Conservation (phyloP, 2,113 vertebrate species). For the Astur gentilis region DNA sequence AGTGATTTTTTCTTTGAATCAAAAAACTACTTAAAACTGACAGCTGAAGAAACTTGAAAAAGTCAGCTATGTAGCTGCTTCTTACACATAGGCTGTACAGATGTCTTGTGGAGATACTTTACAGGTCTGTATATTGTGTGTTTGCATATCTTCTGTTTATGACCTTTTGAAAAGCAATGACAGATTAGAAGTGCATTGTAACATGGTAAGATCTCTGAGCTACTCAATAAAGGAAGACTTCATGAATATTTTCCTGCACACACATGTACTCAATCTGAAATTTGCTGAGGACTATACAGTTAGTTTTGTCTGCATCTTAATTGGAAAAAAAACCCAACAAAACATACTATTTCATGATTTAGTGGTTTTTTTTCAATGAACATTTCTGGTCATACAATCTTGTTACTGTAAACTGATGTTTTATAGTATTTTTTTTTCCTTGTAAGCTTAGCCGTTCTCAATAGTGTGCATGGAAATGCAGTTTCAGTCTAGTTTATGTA, state of each 20-base stretch:
- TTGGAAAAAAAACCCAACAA: neutral
- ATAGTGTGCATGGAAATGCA: neutral
- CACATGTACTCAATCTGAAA: neutral
- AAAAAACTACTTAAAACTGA: neutral
- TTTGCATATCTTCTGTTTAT: neutral
- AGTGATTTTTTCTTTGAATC: neutral
- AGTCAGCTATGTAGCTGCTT: neutral
- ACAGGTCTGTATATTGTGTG: neutral
- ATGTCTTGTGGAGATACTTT: neutral
- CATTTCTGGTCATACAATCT: neutral
- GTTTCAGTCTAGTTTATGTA: neutral
- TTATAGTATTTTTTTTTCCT: neutral
- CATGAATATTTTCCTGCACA: neutral
- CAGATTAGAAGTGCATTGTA: neutral
- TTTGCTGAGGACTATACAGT: neutral
- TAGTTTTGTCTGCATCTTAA: neutral
- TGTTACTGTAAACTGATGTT: neutral
- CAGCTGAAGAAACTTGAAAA: neutral
- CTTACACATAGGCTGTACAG: neutral
- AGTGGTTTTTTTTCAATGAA: neutral
- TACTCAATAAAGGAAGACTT: neutral
- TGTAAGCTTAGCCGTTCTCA: neutral
- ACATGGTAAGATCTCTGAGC: neutral
- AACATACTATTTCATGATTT: neutral
- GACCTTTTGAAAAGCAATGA: neutral